Evolutionary conservation across 92 coral and sea anemone genomes (phyloP), one percentile per base, ranked within the genome.

Genomic region (Pocillopora meandrina): DNA sequence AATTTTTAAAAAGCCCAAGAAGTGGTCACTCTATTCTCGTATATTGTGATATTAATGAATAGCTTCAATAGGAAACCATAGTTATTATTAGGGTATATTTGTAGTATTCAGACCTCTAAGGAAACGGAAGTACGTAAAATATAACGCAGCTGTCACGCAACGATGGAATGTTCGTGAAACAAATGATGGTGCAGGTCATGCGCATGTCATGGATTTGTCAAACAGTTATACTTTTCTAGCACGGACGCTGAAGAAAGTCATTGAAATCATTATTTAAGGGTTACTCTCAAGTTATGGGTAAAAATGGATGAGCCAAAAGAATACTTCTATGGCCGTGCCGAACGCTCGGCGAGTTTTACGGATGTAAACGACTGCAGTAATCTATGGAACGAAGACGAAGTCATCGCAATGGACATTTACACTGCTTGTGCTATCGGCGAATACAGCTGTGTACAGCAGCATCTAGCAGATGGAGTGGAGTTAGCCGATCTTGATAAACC

Each of bases 361-460:
- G 76, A 84, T 33, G 61, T 14, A n/a, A 77, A 67, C 55, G 82
- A 76, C 65, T 77, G 82, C 11, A 76, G 88, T 20, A 69, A 76
- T 31, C 65, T 84, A 1, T 93, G 97, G 97, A 87, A 80, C 18
- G 93, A 93, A 69, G 98, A 96, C 58, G 95, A 93, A 52, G 80
- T 85, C 42, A 79, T 94, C 23, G 87, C 88, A 61, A 87, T 92
- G 85, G 98, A 96, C 75, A 42, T 96, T 33, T 91, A 62, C 77
- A 96, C 98, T 61, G 98, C 98, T 31, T 94, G 93, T 65, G 84
- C 98, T 35, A 82, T 96, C 65, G 98, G 98, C 5, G 83, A 90
- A 8, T 91, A 88, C 73, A 92, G 89, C 65, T 87, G 80, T 58
- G 98, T 96, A 3, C 84, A 75, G 63, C 91, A 84, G 23, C 78